Evolutionary conservation across 1,140 invertebrate species (phyloP), one percentile per base, ranked within the genome.

Genomic region (Coenobita brevimanus): DNA sequence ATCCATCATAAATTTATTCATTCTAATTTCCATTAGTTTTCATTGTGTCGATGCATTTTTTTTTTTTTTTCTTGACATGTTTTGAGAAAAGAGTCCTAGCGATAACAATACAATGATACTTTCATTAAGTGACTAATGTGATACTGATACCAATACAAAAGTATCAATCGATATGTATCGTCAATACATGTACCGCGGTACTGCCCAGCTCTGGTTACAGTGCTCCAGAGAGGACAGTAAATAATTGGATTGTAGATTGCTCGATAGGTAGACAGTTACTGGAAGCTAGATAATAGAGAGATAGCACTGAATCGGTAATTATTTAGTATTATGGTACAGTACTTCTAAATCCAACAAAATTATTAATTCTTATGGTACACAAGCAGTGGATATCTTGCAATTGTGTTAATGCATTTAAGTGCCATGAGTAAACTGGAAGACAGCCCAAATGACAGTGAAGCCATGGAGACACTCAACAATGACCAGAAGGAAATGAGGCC

Each of bases 371-470:
- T 50, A n/a, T n/a, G n/a, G n/a, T 38, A 75, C 90, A 92, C 91
- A 93, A 94, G 89, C 92, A 54, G 93, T 96, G 46, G 96, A 98
- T 92, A 95, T 98, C 88, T 95, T 96, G 24, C 94, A 95, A 96
- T 98, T 86, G 96, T 98, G 41, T 95, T 96, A 0, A 95, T 97
- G 92, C 94, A 97, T 90, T 93, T 98, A 88, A 95, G 95, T 78
- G 96, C 97, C 54, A 96, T 98, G 93, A 94, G 96, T 84, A 96
- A 95, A 92, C 92, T 97, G 57, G 93, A 96, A 91, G 95, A 96
- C 91, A 96, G 97, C 93, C 97, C 97, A 13, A 94, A 95, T 91
- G 96, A 97, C 92, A 92, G 94, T 0, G 94, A 95, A 91, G 96
- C 97, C 13, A 92, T 96, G 13, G 95, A 94, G 91, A 93, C 94